phyloP scores from a whole-genome alignment of 2,888 invertebrate species.

The Micoletzkya japonica region DNA sequence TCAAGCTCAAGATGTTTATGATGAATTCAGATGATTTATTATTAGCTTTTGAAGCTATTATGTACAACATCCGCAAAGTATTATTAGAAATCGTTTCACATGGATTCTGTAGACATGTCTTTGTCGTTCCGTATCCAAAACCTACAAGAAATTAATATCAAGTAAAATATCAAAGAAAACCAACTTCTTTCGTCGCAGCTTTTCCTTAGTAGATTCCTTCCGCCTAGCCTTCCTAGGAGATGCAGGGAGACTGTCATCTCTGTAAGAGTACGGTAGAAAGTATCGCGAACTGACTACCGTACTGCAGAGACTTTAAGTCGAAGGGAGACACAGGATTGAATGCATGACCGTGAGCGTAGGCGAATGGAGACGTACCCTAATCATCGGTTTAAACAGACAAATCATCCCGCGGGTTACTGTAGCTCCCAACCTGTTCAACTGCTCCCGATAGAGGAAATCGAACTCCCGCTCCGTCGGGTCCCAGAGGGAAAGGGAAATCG shows the following conservation, averaged over 20 bases:
- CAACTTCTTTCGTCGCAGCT: not conserved
- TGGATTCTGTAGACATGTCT: no score
- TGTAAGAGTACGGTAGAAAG: no score
- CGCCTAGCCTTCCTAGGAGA: not conserved
- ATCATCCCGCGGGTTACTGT: conserved; percentile 19
- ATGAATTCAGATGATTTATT: no score
- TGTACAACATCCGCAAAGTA: no score
- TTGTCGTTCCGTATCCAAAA: no score
- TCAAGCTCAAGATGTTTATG: no score
- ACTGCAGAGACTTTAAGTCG: conserved; percentile 35
- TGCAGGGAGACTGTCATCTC: no score
- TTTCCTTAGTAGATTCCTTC: not conserved
- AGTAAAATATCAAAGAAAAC: no score
- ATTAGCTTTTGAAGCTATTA: no score
- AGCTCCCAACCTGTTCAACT: conserved; percentile 42
- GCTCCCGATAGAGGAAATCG: conserved; percentile 57
- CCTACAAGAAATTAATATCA: no score
- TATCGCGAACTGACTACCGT: no score
- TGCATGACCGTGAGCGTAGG: conserved; percentile 56
- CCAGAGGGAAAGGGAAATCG: conserved; percentile 57
- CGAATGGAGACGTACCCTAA: conserved; percentile 54
- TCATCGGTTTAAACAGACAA: not conserved
- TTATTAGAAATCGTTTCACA: no score
- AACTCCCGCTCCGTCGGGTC: conserved; percentile 54
- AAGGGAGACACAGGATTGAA: conserved; percentile 56